Evolutionary conservation across 1,140 invertebrate genomes (phyloP), one percentile per base, ranked within the genome.

Genomic region (Caenorhabditis brenneri): DNA sequence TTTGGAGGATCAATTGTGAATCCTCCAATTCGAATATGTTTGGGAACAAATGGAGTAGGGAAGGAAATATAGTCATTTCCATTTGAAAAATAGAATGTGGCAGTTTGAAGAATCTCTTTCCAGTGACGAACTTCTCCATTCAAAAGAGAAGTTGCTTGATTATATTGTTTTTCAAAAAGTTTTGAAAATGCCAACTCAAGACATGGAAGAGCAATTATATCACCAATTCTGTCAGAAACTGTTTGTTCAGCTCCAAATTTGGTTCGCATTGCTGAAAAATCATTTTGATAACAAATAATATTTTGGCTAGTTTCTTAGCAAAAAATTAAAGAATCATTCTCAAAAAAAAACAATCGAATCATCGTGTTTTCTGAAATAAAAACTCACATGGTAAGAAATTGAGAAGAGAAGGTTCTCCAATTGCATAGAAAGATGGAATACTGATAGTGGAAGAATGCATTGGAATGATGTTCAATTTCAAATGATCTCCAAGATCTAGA

Each of bases 21-120:
- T 84, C 84, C 84, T 22, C 84, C 84, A 55, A 85, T 74, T 22
- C 31, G 31, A 39, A 85, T 39, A 29, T 55, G 39, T 58, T 85
- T 85, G 9, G 53, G 31, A 19, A 85, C 6, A 0, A 55, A 16
- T 31, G 81, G 84, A 2, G 33, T 31, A 10, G 82, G 51, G 24
- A 74, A 85, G 5, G 84, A 39, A 24, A 85, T 49, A 42, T 85
- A 53, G 12, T 49, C 48, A 29, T 85, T 80, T 19, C 19, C 31
- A 65, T 85, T 85, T 24, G 65, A 39, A 24, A 85, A 53, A 22
- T 65, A 48, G 31, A 85, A 65, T 6, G 58, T 65, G 31, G 58
- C 58, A 16, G 58, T 33, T n/a, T 65, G 58, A 7, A 65, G 29
- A 65, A 65, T 65, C 0, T 65, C 29, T 22, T 65, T 65, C 58